Evolutionary conservation across 1,140 invertebrate genomes (phyloP).

Genomic region (Panonychus citri): DNA sequence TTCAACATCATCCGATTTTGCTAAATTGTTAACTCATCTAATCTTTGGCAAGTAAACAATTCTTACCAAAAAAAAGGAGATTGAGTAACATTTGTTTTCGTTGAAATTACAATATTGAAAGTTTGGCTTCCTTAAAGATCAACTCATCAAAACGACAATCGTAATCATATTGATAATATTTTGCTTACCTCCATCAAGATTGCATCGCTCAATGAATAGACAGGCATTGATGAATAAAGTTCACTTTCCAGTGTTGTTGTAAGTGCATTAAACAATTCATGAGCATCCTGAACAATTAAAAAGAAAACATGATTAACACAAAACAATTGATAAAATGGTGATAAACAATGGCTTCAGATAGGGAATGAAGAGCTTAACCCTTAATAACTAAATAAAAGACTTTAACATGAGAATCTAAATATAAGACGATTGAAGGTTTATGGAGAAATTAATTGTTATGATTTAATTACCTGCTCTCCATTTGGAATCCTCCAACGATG

Average conservation of each 20-base stretch:
- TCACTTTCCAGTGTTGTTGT: slow-evolving; percentile 66
- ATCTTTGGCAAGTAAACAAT: too few species aligned
- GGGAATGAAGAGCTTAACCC: too few species aligned
- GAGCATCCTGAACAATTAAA: slow-evolving; percentile 38
- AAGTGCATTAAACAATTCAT: slow-evolving; percentile 67
- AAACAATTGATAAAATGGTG: slow-evolving; percentile 1
- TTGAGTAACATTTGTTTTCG: too few species aligned
- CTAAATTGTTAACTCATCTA: too few species aligned
- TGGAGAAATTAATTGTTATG: not conserved
- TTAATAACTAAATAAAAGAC: too few species aligned
- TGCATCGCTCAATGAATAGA: slow-evolving; percentile 21
- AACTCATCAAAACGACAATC: not conserved
- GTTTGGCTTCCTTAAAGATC: too few species aligned
- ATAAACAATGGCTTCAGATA: too few species aligned
- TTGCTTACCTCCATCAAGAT: slow-evolving; percentile 16
- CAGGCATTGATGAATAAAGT: slow-evolving; percentile 25
- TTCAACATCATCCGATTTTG: too few species aligned
- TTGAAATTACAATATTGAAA: too few species aligned
- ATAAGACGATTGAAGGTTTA: not conserved
- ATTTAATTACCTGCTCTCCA: slow-evolving; percentile 41
- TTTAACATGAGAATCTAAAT: too few species aligned
- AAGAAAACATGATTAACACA: not conserved
- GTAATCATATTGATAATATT: slow-evolving; percentile 1
- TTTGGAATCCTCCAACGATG: slow-evolving; percentile 59
- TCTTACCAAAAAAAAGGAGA: too few species aligned